Evolutionary conservation across 2,797 vertebrate species (phyloP).

Genomic region (Loris lydekkerianus): DNA sequence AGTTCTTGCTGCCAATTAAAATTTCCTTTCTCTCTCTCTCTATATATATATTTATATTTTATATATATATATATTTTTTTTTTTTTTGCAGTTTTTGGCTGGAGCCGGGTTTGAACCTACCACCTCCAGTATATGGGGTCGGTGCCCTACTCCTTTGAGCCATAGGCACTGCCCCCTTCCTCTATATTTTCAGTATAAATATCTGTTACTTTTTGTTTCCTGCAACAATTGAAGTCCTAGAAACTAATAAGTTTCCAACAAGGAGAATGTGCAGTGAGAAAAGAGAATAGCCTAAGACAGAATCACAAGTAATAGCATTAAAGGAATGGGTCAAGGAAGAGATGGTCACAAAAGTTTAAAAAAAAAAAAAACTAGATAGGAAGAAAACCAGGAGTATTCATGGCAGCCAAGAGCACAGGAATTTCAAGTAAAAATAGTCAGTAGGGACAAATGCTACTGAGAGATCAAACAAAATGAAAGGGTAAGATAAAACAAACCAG

Average conservation of each 20-base stretch:
- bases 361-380: background rate
- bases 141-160: too few species aligned
- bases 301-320: slow-evolving; percentile 30
- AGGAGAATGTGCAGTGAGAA: background rate
- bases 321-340: slow-evolving; percentile 37
- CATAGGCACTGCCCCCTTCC: too few species aligned
- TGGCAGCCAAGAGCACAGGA: background rate
- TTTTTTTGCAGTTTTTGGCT: too few species aligned
- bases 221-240: background rate
- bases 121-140: too few species aligned
- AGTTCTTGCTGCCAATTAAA: too few species aligned
- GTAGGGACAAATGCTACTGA: slow-evolving; percentile 34
- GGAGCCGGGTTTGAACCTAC: too few species aligned
- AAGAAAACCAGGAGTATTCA: slow-evolving; percentile 29
- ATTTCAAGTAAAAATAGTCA: slow-evolving; percentile 33
- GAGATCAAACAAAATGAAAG: slow-evolving; percentile 46
- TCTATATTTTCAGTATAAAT: too few species aligned
- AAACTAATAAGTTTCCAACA: slow-evolving; percentile 11
- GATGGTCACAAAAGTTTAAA: slow-evolving; percentile 41
- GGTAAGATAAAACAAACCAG: slow-evolving; percentile 58
- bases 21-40: too few species aligned
- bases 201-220: too few species aligned
- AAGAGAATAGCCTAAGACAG: slow-evolving; percentile 36
- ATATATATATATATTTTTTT: too few species aligned
- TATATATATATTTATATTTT: too few species aligned